Base-by-base conservation (phyloP, 2,113 vertebrate genomes). In the Hippocampus mohnikei region DNA sequence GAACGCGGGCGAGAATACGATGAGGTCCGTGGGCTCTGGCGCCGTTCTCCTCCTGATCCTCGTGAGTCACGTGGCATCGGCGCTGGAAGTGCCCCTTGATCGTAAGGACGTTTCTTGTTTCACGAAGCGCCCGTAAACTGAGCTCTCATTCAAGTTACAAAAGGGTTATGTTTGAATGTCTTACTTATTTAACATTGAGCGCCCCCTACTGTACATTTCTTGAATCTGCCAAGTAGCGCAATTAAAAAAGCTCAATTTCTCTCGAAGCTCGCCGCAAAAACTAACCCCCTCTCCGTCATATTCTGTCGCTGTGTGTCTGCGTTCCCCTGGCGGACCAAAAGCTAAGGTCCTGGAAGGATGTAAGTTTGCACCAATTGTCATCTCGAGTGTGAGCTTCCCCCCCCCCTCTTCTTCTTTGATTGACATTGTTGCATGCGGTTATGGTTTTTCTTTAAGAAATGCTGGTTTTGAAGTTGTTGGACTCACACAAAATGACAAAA, bases 321-420 rank as follows among this genome's bases (percentile, higher is more conserved):
- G 91, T 48, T 90, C 89, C 93, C 93, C 94, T 84, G 92, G 88
- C 92, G 94, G 91, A 90, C 88, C 81, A 87, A 90, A 96, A 98
- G 96, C 95, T 92, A 96, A 96, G 95, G 93, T 98, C 89, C 95
- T 98, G 94, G 94, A 96, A 92, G 95, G 96, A 95, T 95, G 96
- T 98, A 98, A 98, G 97, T 98, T 79, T 65, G 70, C 71, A 88
- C 81, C 77, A 10, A 46, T 29, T 72, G 70, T 89, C 81, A 70
- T 53, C 71, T 85, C 33, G 81, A 46, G 70, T 82, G 80, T 88
- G 76, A 42, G 68, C 37, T 66, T 6, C 33, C 5, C 33, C 33
- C 33, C 33, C 33, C 33, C 33, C 33, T 60, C 33, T 15, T 76
- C 61, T 59, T 40, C 71, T 78, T 70, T 62, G 29, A 3, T 75